These are phyloP conservation scores for Catostomus latipinnis DNA, from an alignment of 2,797 vertebrate genomes.

Conservation along the genomic window DNA sequence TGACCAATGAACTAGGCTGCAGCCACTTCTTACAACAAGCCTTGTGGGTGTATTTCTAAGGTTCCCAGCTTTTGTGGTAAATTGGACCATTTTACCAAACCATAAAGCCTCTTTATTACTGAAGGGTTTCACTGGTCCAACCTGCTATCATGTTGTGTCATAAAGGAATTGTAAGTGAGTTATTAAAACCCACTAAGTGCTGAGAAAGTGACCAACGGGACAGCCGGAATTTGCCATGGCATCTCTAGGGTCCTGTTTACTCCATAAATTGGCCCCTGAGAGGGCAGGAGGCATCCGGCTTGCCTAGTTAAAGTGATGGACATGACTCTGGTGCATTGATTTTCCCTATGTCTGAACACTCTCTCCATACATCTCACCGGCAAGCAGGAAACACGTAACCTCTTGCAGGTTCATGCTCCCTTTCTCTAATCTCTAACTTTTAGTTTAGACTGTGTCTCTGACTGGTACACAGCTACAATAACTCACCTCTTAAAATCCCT, in stretches of 20 bases:
- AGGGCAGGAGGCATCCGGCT: slow-evolving; percentile 66
- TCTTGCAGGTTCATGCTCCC: slow-evolving; percentile 32
- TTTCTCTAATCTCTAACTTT: slow-evolving; percentile 47
- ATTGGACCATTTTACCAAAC: slow-evolving; percentile 20
- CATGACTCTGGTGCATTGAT: slow-evolving; percentile 78
- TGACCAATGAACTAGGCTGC: slow-evolving; percentile 11
- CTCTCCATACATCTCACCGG: slow-evolving; percentile 57
- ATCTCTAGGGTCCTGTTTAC: slow-evolving; percentile 74
- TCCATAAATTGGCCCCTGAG: slow-evolving; percentile 81
- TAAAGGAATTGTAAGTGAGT: slow-evolving; percentile 62
- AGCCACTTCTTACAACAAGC: neutral
- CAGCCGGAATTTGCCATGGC: slow-evolving; percentile 61
- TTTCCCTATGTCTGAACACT: slow-evolving; percentile 69
- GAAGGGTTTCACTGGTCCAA: slow-evolving; percentile 45
- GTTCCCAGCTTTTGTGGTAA: slow-evolving; percentile 13
- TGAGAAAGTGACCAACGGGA: slow-evolving; percentile 66
- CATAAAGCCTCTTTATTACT: slow-evolving; percentile 13
- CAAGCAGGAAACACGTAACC: slow-evolving; percentile 42
- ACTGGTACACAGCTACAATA: slow-evolving; percentile 30
- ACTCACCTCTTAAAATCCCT: neutral
- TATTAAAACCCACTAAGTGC: slow-evolving; percentile 71
- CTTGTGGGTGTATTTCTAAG: slow-evolving; percentile 7
- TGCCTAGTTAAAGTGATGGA: slow-evolving; percentile 83
- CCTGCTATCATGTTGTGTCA: slow-evolving; percentile 37
- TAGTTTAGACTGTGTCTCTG: slow-evolving; percentile 36